Conservation (phyloP, 2,113 vertebrate genomes). For the Prolemur simus region DNA sequence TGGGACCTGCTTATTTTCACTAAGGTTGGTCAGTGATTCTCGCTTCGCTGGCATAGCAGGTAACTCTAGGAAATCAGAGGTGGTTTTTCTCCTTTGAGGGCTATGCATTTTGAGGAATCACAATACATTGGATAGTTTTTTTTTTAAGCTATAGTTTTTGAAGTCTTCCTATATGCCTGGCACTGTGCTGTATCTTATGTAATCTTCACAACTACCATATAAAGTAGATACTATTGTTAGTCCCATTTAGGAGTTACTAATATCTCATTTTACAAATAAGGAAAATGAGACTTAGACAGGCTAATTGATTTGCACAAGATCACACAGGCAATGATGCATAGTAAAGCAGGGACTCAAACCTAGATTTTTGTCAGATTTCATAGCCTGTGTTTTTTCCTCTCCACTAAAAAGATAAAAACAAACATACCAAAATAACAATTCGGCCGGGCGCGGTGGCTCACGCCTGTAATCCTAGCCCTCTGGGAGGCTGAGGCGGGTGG, state of each 20-base stretch:
- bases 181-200: not conserved
- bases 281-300: constrained; percentile 1
- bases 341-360: not conserved
- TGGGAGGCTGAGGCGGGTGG: too few relatives aligned
- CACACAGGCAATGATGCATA: not conserved
- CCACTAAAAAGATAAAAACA: not conserved
- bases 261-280: not conserved
- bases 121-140: not conserved
- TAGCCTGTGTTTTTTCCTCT: not conserved
- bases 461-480: too few relatives aligned
- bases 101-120: constrained; percentile 7
- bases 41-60: not conserved
- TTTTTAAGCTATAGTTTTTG: not conserved
- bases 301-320: not conserved
- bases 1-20: not conserved
- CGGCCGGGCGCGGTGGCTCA: too few relatives aligned
- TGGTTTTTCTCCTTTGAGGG: not conserved
- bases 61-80: constrained; percentile 12
- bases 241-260: constrained; percentile 1
- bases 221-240: not conserved
- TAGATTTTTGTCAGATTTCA: not conserved
- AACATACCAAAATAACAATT: not conserved
- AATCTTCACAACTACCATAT: not conserved
- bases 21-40: not conserved
- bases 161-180: not conserved